Conservation (phyloP, 2,797 vertebrate genomes). For the Sarcophilus harrisii region DNA sequence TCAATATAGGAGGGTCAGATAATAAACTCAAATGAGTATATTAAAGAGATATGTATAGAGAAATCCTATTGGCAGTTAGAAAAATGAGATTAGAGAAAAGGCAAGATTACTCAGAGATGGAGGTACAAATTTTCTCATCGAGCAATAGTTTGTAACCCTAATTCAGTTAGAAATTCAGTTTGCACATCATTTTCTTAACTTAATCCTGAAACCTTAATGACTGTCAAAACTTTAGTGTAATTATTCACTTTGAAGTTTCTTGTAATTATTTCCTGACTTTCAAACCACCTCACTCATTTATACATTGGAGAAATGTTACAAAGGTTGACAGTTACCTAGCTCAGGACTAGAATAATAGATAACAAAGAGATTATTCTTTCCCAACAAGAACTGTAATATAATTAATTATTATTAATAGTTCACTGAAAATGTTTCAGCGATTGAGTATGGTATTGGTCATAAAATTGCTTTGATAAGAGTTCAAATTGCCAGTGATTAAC, state of each 20-base stretch:
- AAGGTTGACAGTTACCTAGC: constrained; percentile 77
- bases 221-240: background rate
- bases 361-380: constrained; percentile 67
- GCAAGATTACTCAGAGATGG: background rate
- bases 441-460: constrained; percentile 19
- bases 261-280: constrained; percentile 54
- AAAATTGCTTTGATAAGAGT: constrained; percentile 62
- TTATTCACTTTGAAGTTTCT: constrained; percentile 32
- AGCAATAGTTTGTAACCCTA: background rate
- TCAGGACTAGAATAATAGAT: constrained; percentile 63
- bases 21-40: background rate
- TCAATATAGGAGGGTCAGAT: constrained; percentile 19
- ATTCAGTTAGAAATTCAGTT: background rate
- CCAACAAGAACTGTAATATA: constrained; percentile 73
- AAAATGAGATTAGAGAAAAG: constrained; percentile 1
- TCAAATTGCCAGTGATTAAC: constrained; percentile 59
- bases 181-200: constrained; percentile 15
- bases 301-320: constrained; percentile 69
- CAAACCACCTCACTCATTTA: constrained; percentile 42
- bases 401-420: constrained; percentile 77
- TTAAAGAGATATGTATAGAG: constrained; percentile 1
- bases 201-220: constrained; percentile 9
- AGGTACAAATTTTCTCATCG: background rate
- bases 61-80: background rate
- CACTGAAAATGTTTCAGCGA: constrained; percentile 50